Evolutionary conservation across 2,113 vertebrate genomes (phyloP).

Genomic region (Perca fluviatilis): DNA sequence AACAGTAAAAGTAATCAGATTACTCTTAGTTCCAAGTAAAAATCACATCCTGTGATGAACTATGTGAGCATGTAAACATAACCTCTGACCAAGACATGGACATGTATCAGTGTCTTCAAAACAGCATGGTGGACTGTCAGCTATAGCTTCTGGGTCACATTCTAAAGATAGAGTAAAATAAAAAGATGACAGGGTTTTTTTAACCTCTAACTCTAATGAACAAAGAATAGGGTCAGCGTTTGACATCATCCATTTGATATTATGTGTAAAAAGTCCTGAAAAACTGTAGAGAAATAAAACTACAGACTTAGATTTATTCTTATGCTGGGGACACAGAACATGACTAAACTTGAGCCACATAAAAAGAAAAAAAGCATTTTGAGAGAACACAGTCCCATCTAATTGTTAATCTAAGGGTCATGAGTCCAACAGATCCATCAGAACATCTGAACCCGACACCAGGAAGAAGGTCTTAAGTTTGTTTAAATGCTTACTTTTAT

Average conservation of each 20-base stretch:
- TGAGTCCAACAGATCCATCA: background rate
- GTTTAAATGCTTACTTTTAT: background rate
- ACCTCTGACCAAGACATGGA: background rate
- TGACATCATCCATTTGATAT: background rate
- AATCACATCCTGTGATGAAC: background rate
- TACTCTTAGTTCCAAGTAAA: background rate
- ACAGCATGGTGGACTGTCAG: background rate
- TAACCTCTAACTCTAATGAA: background rate
- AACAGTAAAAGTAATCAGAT: background rate
- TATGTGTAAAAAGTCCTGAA: background rate
- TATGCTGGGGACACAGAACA: background rate
- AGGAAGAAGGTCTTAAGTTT: background rate
- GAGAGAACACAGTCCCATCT: too few relatives aligned
- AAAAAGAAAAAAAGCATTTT: too few relatives aligned
- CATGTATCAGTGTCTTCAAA: background rate
- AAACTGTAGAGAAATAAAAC: background rate
- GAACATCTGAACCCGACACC: background rate
- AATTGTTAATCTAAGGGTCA: too few relatives aligned
- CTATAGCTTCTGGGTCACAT: background rate
- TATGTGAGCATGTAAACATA: background rate
- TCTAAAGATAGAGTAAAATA: background rate
- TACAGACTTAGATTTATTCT: background rate
- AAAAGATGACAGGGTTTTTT: background rate
- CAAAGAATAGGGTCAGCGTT: background rate
- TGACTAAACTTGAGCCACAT: background rate